These are phyloP conservation scores for Dermatemys mawii DNA, from an alignment of 2,113 vertebrate species.

Conservation along the genomic window DNA sequence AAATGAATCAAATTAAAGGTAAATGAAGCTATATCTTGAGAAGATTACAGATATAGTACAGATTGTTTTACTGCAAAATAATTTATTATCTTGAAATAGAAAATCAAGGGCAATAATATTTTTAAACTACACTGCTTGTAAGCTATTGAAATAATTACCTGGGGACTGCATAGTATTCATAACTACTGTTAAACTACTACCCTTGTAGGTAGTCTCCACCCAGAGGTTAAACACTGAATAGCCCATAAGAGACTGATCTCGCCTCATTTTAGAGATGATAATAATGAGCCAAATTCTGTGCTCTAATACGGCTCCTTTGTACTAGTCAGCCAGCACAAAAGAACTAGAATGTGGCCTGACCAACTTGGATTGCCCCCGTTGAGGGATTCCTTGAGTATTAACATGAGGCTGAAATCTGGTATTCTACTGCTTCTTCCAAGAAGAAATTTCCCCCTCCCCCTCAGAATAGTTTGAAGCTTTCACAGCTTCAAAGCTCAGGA, in stretches of 20 bases:
- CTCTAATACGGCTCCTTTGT: neutral
- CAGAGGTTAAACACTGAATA: neutral
- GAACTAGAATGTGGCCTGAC: neutral
- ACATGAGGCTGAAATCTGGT: neutral
- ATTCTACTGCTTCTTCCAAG: neutral
- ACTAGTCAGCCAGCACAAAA: neutral
- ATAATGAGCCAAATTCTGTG: neutral
- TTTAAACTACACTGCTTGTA: neutral
- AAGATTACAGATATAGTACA: neutral
- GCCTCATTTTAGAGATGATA: neutral
- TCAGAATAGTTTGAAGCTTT: neutral
- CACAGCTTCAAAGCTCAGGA: neutral
- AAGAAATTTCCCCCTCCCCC: neutral
- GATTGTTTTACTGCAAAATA: neutral
- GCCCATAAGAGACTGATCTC: neutral
- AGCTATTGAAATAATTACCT: neutral
- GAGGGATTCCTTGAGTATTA: neutral
- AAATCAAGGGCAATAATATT: neutral
- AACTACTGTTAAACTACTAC: neutral
- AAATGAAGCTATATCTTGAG: neutral
- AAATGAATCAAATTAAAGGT: neutral
- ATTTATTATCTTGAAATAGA: neutral
- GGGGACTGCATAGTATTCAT: neutral
- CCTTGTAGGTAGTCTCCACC: neutral
- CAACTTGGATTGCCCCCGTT: neutral